These are phyloP conservation scores for Drosophila anceps DNA, from an alignment of 2,888 invertebrate genomes.

Conservation along the genomic window DNA sequence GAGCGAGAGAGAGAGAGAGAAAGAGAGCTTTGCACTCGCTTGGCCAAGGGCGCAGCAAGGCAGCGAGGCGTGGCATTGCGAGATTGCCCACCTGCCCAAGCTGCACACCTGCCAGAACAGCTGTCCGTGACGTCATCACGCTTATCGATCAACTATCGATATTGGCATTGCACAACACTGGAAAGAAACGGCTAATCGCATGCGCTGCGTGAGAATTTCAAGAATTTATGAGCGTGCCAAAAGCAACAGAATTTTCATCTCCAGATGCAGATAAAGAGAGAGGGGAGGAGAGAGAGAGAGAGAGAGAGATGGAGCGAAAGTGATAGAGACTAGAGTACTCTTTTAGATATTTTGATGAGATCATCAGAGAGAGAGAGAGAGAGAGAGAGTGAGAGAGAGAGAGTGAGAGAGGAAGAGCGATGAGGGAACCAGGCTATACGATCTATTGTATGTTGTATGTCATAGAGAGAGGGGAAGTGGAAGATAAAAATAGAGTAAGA, in stretches of 20 bases:
- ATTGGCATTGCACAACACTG: constrained; percentile 40
- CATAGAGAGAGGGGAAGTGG: too few relatives aligned
- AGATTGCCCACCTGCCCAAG: constrained; percentile 25
- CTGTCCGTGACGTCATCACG: constrained; percentile 27
- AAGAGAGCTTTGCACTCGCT: constrained; percentile 31
- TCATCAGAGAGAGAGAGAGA: background rate
- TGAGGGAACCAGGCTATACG: too few relatives aligned
- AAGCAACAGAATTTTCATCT: constrained; percentile 2
- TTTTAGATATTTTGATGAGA: background rate
- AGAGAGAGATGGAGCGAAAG: background rate
- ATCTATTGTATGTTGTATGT: too few relatives aligned
- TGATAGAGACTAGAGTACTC: background rate
- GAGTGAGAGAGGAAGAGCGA: background rate
- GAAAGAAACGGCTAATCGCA: constrained; percentile 3
- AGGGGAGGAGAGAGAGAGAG: background rate
- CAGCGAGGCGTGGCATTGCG: background rate
- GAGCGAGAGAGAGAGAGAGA: background rate
- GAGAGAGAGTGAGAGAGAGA: background rate
- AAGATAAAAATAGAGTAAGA: too few relatives aligned
- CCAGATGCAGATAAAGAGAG: background rate
- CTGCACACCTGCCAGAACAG: constrained; percentile 21
- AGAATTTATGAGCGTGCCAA: constrained; percentile 26
- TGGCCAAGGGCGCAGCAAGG: constrained; percentile 8
- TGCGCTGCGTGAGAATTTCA: constrained; percentile 42
- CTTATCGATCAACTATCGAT: constrained; percentile 35